Base-by-base conservation (phyloP, 2,888 invertebrate species). In the Philhelius pedissequus region DNA sequence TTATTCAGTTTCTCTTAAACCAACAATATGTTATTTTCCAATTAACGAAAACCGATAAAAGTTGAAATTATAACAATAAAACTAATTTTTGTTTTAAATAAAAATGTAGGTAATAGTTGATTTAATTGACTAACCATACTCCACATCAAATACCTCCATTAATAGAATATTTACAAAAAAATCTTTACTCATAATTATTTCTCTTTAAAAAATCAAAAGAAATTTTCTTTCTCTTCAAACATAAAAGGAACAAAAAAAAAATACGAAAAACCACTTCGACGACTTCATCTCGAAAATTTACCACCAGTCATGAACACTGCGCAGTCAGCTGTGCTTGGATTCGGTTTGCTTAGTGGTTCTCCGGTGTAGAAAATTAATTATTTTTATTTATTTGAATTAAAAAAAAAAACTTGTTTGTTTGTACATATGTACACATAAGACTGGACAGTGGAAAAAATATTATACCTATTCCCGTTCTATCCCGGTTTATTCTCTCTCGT, bases 321-420 rank as follows among this genome's bases (percentile, higher is more conserved):
- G 79, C 84, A 70, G 62, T 80, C 84, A 84, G 84, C 84, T 84
- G 84, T 80, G 79, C 71, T 76, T 48, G 62, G 76, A 80, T 64
- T 70, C 54, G 60, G 84, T 38, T 79, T 40, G 3, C 25, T 54
- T 30, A 7, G 25, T n/a, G 9, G 3, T 48, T 22, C 4, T 30
- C 13, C 56, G 20, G 20, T 35, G n/a, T n/a, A n/a, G n/a, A 18
- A 11, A 43, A 13, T 35, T 20, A 9, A 35, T 38, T 27, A 9
- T 62, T 52, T 32, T 35, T 7, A n/a, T 35, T 60, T 8, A 43
- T 13, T 32, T 38, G 40, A 20, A 69, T 69, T 40, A 64, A 50
- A 58, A 68, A 25, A 32, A n/a, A 43, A 69, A 13, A 11, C 15
- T 54, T 32, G 30, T 32, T 54, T 32, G 5, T n/a, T n/a, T n/a